Base-by-base conservation (phyloP, 2,113 vertebrate species). In the Catharus minimus region DNA sequence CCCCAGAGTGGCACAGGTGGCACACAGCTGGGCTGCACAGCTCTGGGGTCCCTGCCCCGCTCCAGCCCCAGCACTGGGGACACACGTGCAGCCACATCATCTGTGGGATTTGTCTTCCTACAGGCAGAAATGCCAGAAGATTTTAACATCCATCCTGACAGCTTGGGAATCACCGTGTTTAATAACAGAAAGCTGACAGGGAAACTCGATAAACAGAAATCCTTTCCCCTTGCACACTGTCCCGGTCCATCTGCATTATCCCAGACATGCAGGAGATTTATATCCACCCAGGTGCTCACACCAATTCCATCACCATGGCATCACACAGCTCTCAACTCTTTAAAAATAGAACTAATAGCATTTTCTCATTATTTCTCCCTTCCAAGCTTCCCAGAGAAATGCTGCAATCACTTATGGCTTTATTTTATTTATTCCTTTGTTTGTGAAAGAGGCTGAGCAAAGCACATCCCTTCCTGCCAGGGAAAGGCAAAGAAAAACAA, bases 271-370 rank as follows among this genome's bases (percentile, higher is more conserved):
- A 38, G 77, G 73, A 89, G 87, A 71, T 87, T 13, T 76, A 15
- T 68, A 57, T n/a, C 82, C 41, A 13, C 4, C 75, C 43, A 64
- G 65, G 65, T 90, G 81, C 83, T 93, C 18, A 33, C 81, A 94
- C 66, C 11, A 11, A 5, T 36, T 20, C 89, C 46, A 91, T 94
- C 91, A 87, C 95, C 75, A 91, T 73, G 89, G 89, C 38, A 91
- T 47, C 89, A 46, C 41, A 47, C 55, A 66, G 87, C 79, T 84
- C 13, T 19, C 57, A 39, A 30, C 71, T 36, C 84, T 28, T 89
- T 87, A 91, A 93, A 96, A 93, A 92, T 73, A 96, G 78, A 92
- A 66, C 71, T 89, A 89, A 94, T 39, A 79, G 46, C 81, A 47
- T 89, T 92, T 93, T 26, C 74, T 82, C 65, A 38, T 83, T 41